These are phyloP conservation scores for Dolichopus griseipennis DNA, from an alignment of 2,888 invertebrate species.

Conservation along the genomic window DNA sequence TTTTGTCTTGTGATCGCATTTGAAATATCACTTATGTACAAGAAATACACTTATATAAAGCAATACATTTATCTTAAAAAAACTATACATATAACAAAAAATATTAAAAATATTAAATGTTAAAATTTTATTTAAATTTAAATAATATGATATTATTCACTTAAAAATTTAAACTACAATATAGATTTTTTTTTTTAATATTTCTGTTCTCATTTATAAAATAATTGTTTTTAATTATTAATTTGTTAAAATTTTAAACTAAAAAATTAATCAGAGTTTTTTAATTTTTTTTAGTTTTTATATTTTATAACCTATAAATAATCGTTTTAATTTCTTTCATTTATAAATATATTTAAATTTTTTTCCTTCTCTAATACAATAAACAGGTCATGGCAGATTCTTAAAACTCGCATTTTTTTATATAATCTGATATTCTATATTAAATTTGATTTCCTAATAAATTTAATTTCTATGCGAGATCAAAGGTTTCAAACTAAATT, in stretches of 20 bases:
- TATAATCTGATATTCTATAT: background rate
- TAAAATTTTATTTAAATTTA: background rate
- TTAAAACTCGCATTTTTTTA: background rate
- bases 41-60: too few relatives aligned
- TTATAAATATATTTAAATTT: background rate
- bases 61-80: too few relatives aligned
- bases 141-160: background rate
- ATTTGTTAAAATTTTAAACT: background rate
- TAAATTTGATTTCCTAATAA: background rate
- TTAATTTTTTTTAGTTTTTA: background rate
- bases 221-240: background rate
- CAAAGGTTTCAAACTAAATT: background rate
- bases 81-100: too few relatives aligned
- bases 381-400: constrained; percentile 4
- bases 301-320: too few relatives aligned
- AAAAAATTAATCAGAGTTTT: background rate
- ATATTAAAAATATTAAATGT: too few relatives aligned
- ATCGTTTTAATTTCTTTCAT: background rate
- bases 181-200: background rate
- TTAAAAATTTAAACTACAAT: background rate
- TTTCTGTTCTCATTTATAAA: background rate
- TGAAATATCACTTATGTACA: too few relatives aligned
- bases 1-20: too few relatives aligned
- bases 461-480: background rate
- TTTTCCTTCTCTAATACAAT: background rate